Conservation (phyloP, 2,113 vertebrate genomes). For the Pangasianodon gigas region DNA sequence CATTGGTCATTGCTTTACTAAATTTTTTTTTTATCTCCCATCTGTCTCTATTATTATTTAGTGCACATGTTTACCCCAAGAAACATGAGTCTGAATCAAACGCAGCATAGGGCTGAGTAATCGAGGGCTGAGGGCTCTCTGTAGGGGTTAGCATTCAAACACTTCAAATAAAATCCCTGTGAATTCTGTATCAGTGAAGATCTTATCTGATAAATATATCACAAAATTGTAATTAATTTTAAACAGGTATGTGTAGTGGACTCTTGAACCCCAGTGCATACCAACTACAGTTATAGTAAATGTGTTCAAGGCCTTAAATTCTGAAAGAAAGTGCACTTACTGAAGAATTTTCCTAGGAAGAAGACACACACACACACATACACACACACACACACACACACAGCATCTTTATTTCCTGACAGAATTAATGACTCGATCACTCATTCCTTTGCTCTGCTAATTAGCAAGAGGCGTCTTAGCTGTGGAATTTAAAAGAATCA, state of each 20-base stretch:
- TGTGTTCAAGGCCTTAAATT: neutral
- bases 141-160: neutral
- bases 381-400: neutral
- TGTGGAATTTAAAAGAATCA: neutral
- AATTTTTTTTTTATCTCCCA: neutral
- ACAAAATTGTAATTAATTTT: neutral
- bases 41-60: neutral
- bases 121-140: neutral
- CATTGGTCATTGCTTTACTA: neutral
- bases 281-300: neutral
- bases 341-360: neutral
- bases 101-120: neutral
- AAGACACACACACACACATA: neutral
- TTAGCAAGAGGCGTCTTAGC: neutral
- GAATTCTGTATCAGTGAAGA: neutral
- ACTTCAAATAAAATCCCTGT: neutral
- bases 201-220: neutral
- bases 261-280: neutral
- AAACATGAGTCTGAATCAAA: neutral
- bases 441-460: constrained; percentile 5
- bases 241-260: neutral
- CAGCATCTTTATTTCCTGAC: neutral
- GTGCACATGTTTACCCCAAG: neutral
- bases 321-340: neutral
- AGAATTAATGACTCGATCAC: constrained; percentile 2